Evolutionary conservation across 2,113 vertebrate genomes (phyloP), one percentile per base, ranked within the genome.

Genomic region (Epinephelus fuscoguttatus): DNA sequence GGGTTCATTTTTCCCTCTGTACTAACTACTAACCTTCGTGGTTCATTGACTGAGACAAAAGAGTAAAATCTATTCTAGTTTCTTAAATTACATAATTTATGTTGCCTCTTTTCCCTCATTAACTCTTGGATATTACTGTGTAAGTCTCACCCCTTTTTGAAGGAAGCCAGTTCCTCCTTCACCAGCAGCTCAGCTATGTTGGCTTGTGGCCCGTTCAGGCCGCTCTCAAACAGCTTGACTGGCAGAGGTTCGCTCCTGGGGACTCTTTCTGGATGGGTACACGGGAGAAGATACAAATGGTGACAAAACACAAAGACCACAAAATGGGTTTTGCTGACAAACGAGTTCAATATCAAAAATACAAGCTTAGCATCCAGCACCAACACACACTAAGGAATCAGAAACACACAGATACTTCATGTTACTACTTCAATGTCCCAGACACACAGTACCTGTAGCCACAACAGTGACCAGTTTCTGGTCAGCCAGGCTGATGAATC

Each of bases 401-500:
- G 42, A 37, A 37, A 62, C 61, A 57, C 18, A 82, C 47, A 49
- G 42, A 45, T 45, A 45, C 42, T 45, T 45, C 42, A 45, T 45
- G 42, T 45, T 45, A 45, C 42, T 42, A 10, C 40, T 42, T 45
- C 8, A 45, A 11, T 2, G 7, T 14, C 0, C n/a, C n/a, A 27
- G 5, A 1, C 14, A 33, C 40, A 67, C 27, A 3, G 13, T 92
- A 98, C 97, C 95, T 93, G 94, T 94, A 71, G 95, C 89, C 63
- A 94, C 91, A 67, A 97, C 93, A 15, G 93, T 93, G 92, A 97
- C 89, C 68, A 94, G 87, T 80, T 97, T 97, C 72, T 96, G 86
- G 81, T 94, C 89, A 83, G 95, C 94, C 62, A 98, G 87, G 84
- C 95, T 91, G 94, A 95, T 91, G 93, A 99, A 98, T 78, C 95